Percentiles rank a stretch among this genome's conserved stretches.
Conservation (phyloP, 37 sponge, comb jelly and placozoan species). For the Ianthella basta region DNA sequence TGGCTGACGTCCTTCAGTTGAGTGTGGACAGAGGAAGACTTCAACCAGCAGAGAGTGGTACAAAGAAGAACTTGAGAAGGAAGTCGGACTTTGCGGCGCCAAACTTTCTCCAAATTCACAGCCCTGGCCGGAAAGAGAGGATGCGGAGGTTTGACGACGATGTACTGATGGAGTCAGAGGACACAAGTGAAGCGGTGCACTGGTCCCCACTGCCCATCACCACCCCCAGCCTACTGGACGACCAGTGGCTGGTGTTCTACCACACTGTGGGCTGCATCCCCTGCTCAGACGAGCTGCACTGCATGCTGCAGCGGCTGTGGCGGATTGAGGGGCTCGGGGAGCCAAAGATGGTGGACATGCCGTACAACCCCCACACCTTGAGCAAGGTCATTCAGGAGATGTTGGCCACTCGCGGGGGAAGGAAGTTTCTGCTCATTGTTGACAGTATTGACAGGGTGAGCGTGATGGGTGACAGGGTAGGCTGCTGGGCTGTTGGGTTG, state of each 20-base stretch:
- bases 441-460: conserved; percentile 50
- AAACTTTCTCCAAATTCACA: too few relatives aligned
- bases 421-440: conserved; percentile 30
- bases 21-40: too few relatives aligned
- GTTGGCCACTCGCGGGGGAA: conserved; percentile 5
- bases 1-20: background rate
- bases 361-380: conserved; percentile 20
- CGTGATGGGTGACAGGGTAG: background rate
- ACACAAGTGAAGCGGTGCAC: too few relatives aligned
- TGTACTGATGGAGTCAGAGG: too few relatives aligned
- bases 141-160: too few relatives aligned
- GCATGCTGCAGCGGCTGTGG: conserved; percentile 53
- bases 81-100: too few relatives aligned
- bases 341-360: background rate
- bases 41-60: too few relatives aligned
- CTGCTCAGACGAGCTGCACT: conserved; percentile 29
- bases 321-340: conserved; percentile 25
- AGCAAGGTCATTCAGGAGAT: conserved; percentile 23
- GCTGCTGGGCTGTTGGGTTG: too few relatives aligned
- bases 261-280: conserved; percentile 42
- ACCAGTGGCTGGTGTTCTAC: conserved; percentile 47
- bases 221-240: background rate
- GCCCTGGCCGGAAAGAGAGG: too few relatives aligned
- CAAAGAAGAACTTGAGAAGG: too few relatives aligned
- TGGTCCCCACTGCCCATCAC: background rate